A percentile compares a stretch with the other conserved stretches of the same genome.
These are phyloP conservation scores for Clavelina lepadiformis DNA, from an alignment of 23 tunicate genomes.

Conservation along the genomic window DNA sequence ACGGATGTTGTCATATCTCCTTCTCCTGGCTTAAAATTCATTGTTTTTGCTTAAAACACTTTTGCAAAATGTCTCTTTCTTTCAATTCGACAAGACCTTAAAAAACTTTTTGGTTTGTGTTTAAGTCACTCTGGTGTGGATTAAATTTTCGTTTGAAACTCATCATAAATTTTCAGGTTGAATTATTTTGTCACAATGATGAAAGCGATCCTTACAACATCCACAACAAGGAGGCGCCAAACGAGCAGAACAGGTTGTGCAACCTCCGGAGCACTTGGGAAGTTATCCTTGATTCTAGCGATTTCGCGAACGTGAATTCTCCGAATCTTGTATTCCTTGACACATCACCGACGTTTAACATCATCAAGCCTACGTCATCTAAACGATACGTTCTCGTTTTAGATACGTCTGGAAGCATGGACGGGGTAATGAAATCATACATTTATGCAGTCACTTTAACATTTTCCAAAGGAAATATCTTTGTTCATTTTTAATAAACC, in stretches of 20 bases:
- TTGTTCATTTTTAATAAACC: no score
- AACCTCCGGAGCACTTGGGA: slow-evolving; percentile 53
- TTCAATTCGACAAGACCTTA: no score
- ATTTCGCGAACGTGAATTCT: slow-evolving; percentile 31
- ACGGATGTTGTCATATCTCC: background rate
- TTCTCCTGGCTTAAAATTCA: background rate
- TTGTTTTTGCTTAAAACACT: background rate
- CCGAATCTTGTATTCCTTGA: background rate
- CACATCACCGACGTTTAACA: slow-evolving; percentile 30
- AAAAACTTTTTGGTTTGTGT: background rate
- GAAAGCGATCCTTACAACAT: slow-evolving; percentile 23
- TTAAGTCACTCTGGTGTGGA: no score
- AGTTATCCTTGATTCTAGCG: slow-evolving; percentile 36
- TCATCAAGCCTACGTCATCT: background rate
- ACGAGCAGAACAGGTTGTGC: slow-evolving; percentile 82
- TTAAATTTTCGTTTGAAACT: no score
- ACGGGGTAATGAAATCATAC: slow-evolving; percentile 13
- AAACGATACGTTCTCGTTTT: slow-evolving; percentile 50
- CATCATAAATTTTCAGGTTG: slow-evolving; percentile 29
- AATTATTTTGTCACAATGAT: slow-evolving; percentile 57
- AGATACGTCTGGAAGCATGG: slow-evolving; percentile 76
- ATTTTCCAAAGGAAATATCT: no score
- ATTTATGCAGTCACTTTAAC: background rate
- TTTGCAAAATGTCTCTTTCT: no score
- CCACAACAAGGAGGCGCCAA: slow-evolving; percentile 69